Conservation (phyloP, 2,888 invertebrate species). For the Pachycephus smyrnensis region DNA sequence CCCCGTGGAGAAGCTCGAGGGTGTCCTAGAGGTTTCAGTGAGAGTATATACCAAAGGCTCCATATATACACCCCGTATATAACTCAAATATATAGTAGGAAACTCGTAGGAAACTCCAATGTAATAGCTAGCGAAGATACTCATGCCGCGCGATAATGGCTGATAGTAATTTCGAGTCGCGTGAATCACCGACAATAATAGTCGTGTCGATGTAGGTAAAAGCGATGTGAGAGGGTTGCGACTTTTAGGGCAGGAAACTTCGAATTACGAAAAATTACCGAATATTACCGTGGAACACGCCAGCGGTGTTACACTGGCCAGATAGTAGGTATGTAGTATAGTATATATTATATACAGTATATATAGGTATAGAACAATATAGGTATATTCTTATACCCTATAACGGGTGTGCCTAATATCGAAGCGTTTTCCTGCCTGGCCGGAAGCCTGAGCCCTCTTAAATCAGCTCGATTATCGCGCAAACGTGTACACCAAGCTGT, state of each 20-base stretch:
- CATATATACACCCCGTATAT: background rate
- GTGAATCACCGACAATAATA: constrained; percentile 35
- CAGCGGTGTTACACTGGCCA: constrained; percentile 26
- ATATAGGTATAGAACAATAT: background rate
- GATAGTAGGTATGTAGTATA: background rate
- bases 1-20: background rate
- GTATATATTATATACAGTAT: background rate
- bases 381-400: constrained; percentile 27
- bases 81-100: background rate
- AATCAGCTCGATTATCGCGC: constrained; percentile 61
- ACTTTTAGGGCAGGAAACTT: constrained; percentile 44
- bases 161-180: constrained; percentile 24
- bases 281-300: constrained; percentile 58
- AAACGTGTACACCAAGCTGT: background rate
- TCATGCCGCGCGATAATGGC: constrained; percentile 10
- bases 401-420: constrained; percentile 54
- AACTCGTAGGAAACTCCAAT: background rate
- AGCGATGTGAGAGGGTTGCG: background rate
- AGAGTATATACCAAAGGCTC: background rate
- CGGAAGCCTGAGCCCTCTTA: constrained; percentile 53
- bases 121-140: constrained; percentile 1
- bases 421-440: constrained; percentile 56
- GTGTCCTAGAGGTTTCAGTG: background rate
- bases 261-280: constrained; percentile 55
- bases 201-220: background rate